Evolutionary conservation across 2,113 vertebrate genomes (phyloP), one percentile per base, ranked within the genome.

Genomic region (Myxocyprinus asiaticus): DNA sequence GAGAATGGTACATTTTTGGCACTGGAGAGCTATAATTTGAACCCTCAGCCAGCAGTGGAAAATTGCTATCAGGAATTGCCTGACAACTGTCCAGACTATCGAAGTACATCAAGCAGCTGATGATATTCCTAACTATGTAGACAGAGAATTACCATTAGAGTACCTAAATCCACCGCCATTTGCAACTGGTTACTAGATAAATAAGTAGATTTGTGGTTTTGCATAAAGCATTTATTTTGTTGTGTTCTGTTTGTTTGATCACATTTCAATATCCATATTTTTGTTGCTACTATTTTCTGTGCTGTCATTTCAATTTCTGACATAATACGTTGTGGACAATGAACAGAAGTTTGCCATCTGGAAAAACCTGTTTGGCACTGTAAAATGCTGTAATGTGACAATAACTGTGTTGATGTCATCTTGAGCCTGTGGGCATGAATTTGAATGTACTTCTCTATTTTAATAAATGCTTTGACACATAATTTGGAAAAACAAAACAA

Each of bases 1-100:
- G 67, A 4, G 5, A n/a, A n/a, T n/a, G n/a, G n/a, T n/a, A 44
- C 9, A 79, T 51, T 22, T 51, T 55, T 44, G 8, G 51, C 11
- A 0, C 15, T 42, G 6, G 42, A 9, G 12, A n/a, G n/a, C n/a
- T n/a, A 1, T 44, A 48, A 5, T 6, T 45, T 71, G 14, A 43
- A 17, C 10, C 44, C 22, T 64, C 7, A 6, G 17, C 17, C 50
- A 15, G 0, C 2, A n/a, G 7, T 15, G 7, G 86, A 85, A 44
- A 81, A 77, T 0, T 76, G 89, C 17, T 88, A 89, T 63, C 72
- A 89, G 47, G 80, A 81, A 76, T 66, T 89, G 45, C 3, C 42
- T 4, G 48, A 11, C 42, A 63, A 73, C 12, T 56, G 55, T 10
- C 55, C 55, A n/a, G n/a, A 0, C 4, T 56, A n/a, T 10, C 55